Conservation (phyloP, 2,888 invertebrate genomes). For the Smittia aterrima region DNA sequence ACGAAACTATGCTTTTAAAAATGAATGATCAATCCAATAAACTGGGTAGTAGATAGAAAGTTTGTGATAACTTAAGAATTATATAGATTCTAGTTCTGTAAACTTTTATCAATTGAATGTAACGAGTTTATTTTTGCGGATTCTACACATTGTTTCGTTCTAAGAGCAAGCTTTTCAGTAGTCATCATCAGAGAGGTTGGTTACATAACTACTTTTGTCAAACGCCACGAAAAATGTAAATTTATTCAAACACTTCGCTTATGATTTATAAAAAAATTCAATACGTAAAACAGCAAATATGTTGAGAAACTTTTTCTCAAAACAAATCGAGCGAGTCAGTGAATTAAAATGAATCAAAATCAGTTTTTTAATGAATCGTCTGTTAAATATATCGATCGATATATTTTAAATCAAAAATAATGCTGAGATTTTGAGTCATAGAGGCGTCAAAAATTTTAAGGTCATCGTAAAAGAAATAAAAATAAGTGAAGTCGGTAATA, state of each 20-base stretch:
- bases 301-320: not conserved
- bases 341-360: too few species aligned
- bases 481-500: not conserved
- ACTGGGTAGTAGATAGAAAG: too few species aligned
- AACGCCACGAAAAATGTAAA: not conserved
- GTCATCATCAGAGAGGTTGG: not conserved
- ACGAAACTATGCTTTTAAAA: too few species aligned
- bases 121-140: not conserved
- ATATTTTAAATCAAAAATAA: not conserved
- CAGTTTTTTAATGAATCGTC: too few species aligned
- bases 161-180: not conserved
- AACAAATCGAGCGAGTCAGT: too few species aligned
- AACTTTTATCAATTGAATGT: not conserved
- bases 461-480: not conserved
- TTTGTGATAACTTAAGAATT: too few species aligned
- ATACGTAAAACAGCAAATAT: not conserved
- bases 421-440: too few species aligned
- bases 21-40: too few species aligned
- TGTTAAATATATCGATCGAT: not conserved
- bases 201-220: not conserved
- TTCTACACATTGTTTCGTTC: not conserved
- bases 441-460: not conserved
- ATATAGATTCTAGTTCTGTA: too few species aligned
- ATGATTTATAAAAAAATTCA: not conserved
- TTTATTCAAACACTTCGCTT: not conserved